These are phyloP conservation scores for Limnephilus lunatus DNA, from an alignment of 2,888 invertebrate genomes.

Conservation along the genomic window DNA sequence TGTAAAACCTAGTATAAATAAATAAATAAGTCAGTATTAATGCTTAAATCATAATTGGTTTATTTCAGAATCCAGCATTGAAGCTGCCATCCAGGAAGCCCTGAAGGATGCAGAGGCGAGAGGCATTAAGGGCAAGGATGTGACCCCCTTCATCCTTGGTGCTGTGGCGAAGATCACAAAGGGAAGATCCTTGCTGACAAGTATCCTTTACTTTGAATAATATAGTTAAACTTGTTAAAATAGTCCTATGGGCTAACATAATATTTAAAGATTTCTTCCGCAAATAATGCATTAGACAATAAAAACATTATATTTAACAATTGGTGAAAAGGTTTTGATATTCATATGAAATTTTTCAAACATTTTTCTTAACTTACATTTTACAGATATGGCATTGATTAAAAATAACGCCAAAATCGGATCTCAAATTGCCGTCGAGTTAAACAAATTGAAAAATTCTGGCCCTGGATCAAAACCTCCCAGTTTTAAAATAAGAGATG, in stretches of 20 bases:
- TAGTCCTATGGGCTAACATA: background rate
- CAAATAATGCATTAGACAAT: no score
- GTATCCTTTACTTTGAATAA: slow-evolving; percentile 80
- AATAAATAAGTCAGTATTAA: no score
- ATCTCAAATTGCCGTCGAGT: slow-evolving; percentile 85
- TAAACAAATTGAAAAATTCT: slow-evolving; percentile 73
- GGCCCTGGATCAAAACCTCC: background rate
- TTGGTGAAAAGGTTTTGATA: background rate
- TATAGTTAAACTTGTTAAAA: background rate
- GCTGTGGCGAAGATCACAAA: slow-evolving; percentile 87
- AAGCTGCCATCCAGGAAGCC: slow-evolving; percentile 84
- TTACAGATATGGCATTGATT: slow-evolving; percentile 90
- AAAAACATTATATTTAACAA: no score
- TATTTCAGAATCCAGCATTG: slow-evolving; percentile 77
- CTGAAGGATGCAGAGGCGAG: slow-evolving; percentile 78
- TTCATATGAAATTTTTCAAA: background rate
- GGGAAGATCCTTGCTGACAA: slow-evolving; percentile 90
- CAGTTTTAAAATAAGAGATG: background rate
- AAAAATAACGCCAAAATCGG: slow-evolving; percentile 94
- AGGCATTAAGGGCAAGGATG: slow-evolving; percentile 87
- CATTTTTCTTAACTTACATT: background rate
- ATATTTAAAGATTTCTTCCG: no score
- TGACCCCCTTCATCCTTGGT: slow-evolving; percentile 94
- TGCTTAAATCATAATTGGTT: background rate
- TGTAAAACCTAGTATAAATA: no score